Evolutionary conservation across 1,140 invertebrate genomes (phyloP), one percentile per base, ranked within the genome.

Genomic region (Colletes gigas): DNA sequence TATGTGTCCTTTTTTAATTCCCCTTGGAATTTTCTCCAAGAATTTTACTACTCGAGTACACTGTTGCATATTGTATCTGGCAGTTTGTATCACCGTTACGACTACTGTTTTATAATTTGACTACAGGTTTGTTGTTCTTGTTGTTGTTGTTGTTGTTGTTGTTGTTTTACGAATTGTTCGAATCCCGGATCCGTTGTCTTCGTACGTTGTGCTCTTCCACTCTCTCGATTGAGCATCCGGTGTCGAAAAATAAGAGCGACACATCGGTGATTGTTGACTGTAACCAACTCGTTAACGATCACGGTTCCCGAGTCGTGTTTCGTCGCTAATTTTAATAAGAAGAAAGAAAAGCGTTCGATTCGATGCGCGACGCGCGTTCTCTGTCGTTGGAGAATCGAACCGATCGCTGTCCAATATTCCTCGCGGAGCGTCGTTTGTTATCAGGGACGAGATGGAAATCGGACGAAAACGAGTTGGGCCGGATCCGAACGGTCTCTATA

Each of bases 41-140:
- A 83, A 71, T 74, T 84, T 68, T 85, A 86, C 84, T 85, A 86
- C 79, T 82, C 63, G 77, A 60, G 65, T 78, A 85, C 76, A 72
- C 67, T 69, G 65, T 80, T 69, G 85, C 85, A 81, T 82, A 83
- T 86, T 83, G 30, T 30, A 30, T 86, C 85, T 86, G 85, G 85
- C 85, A 86, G 85, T 86, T 86, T 82, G 75, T 78, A 83, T 86
- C 76, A 83, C 84, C 69, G 54, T 86, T 86, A 86, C 54, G 65
- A 41, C 81, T 86, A 86, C 81, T 71, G 7, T 78, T 44, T 75
- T 85, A 80, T 86, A 83, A 86, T 86, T 78, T 67, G 72, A 72
- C 76, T 86, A 86, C 50, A n/a, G 47, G 65, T 44, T 30, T 47
- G 44, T 47, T 47, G 8, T 47, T 47, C 44, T 8, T 47, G 47